phyloP scores from a whole-genome alignment of 2,797 vertebrate species.

The Threskiornis aethiopicus region DNA sequence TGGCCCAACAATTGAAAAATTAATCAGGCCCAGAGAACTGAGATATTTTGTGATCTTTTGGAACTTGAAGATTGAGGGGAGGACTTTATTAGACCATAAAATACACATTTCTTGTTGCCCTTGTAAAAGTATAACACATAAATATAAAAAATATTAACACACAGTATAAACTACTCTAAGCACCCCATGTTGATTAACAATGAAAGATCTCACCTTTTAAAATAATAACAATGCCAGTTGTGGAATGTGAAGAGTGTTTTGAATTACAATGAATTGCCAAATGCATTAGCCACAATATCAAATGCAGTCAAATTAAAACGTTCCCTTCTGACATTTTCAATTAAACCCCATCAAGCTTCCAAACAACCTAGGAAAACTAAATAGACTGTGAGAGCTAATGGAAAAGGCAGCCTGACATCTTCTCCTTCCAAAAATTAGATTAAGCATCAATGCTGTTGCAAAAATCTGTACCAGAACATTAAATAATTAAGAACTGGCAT shows the following conservation, averaged over 20 bases:
- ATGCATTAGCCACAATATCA: conserved; percentile 59
- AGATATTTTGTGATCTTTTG: neutral
- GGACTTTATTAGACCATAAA: neutral
- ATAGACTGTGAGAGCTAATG: conserved; percentile 40
- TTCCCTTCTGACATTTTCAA: conserved; percentile 68
- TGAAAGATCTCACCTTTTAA: conserved; percentile 47
- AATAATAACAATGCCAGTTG: conserved; percentile 28
- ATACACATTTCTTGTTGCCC: neutral
- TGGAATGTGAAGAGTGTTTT: conserved; percentile 8
- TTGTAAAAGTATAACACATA: neutral
- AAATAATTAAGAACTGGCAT: conserved; percentile 20
- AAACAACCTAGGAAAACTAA: conserved; percentile 61
- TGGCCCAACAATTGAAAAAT: neutral
- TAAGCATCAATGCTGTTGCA: conserved; percentile 23
- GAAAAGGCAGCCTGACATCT: conserved; percentile 45
- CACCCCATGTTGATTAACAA: conserved; percentile 11
- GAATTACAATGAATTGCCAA: conserved; percentile 24
- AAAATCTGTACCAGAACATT: conserved; percentile 41
- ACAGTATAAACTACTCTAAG: neutral
- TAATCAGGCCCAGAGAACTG: fast-evolving
- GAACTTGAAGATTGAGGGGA: neutral
- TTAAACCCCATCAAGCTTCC: conserved; percentile 63
- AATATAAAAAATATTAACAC: neutral
- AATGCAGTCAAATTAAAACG: conserved; percentile 64
- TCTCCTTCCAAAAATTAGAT: conserved; percentile 56